Evolutionary conservation across 2,888 invertebrate species (phyloP).

Genomic region (Microplitis manilae): DNA sequence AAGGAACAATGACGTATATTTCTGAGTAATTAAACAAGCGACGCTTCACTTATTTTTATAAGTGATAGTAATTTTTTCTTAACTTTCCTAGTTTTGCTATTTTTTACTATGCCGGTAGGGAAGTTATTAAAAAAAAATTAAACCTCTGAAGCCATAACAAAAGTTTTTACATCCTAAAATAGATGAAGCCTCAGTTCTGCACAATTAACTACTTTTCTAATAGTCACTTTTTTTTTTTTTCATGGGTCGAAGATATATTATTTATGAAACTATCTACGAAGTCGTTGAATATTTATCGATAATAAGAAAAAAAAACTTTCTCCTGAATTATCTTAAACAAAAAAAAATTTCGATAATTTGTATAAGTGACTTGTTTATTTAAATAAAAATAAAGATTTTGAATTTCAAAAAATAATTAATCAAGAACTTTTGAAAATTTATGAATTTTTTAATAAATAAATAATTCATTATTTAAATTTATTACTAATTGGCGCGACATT

Average conservation of each 20-base stretch:
- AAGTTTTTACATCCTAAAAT: background rate
- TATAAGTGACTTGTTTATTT: background rate
- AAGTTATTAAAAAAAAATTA: too few relatives aligned
- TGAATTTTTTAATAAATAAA: background rate
- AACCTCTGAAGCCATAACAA: background rate
- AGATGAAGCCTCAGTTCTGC: background rate
- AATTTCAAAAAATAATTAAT: background rate
- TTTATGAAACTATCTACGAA: background rate
- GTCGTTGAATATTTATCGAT: constrained; percentile 8
- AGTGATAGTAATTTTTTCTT: too few relatives aligned
- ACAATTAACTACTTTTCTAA: background rate
- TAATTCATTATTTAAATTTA: background rate
- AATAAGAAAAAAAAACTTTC: constrained; percentile 17
- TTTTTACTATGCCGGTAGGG: too few relatives aligned
- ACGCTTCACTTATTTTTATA: background rate
- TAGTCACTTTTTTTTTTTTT: constrained; percentile 19
- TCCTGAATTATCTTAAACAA: background rate
- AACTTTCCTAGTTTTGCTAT: too few relatives aligned
- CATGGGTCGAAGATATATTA: constrained; percentile 23
- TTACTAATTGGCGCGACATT: background rate
- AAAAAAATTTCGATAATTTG: background rate
- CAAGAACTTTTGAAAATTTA: background rate
- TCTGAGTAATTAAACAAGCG: background rate
- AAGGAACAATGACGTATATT: constrained; percentile 9
- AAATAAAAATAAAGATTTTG: background rate